Evolutionary conservation across 2,888 invertebrate genomes (phyloP).

Genomic region (Zhengitettix transpicula): DNA sequence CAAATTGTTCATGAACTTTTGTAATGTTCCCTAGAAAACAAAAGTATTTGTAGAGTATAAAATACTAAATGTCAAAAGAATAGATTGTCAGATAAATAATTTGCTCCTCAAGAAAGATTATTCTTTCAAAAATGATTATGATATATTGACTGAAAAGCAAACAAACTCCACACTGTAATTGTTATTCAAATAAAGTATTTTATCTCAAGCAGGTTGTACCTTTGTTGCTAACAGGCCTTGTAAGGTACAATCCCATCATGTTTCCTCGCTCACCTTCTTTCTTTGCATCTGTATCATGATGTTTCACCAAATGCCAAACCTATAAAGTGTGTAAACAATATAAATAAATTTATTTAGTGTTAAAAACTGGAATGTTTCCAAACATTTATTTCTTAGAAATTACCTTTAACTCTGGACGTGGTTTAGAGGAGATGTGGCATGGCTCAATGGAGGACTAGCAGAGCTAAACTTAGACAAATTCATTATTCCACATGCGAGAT

Average conservation of each 20-base stretch:
- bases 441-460: slow-evolving; percentile 79
- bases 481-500: slow-evolving; percentile 73
- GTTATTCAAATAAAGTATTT: not conserved
- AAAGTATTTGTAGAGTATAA: not conserved
- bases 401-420: slow-evolving; percentile 65
- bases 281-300: slow-evolving; percentile 82
- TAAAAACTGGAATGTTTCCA: not conserved
- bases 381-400: not conserved
- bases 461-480: slow-evolving; percentile 85
- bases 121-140: not conserved
- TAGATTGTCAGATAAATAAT: too few relatives aligned
- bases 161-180: too few relatives aligned
- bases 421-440: slow-evolving; percentile 83
- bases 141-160: too few relatives aligned
- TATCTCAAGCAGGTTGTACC: slow-evolving; percentile 13
- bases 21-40: slow-evolving; percentile 47
- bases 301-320: slow-evolving; percentile 84
- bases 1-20: slow-evolving; percentile 93
- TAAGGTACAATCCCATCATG: slow-evolving; percentile 99
- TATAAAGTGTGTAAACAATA: slow-evolving; percentile 11
- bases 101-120: too few relatives aligned
- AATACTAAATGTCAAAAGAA: not conserved
- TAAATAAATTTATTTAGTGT: not conserved
- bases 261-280: slow-evolving; percentile 90
- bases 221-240: slow-evolving; percentile 87